Percentiles rank a stretch among this genome's conserved stretches.
Evolutionary conservation across 2,888 invertebrate genomes (phyloP).

Genomic region (Pandemis cinnamomeana): DNA sequence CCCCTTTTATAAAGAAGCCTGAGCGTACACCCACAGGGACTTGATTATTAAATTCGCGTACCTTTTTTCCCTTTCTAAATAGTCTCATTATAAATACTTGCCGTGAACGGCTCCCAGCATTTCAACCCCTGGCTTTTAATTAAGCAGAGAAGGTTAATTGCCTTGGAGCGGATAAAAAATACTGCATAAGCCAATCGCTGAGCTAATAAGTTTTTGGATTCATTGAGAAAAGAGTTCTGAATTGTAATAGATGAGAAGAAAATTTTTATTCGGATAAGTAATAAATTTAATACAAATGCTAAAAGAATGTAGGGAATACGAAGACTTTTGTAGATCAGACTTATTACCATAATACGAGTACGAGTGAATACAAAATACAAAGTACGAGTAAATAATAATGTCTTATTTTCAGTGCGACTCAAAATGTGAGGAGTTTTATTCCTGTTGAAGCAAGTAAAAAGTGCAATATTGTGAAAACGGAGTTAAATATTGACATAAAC

Average conservation of each 20-base stretch:
- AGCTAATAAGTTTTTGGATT: conserved; percentile 15
- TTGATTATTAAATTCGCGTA: conserved; percentile 22
- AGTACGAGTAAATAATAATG: too few relatives aligned
- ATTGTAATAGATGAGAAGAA: neutral
- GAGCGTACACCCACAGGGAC: neutral
- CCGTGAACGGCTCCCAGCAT: conserved; percentile 5
- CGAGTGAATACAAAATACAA: too few relatives aligned
- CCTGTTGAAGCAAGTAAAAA: too few relatives aligned
- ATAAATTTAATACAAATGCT: neutral
- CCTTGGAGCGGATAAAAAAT: conserved; percentile 20
- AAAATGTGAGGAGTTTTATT: too few relatives aligned
- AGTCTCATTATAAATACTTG: conserved; percentile 27
- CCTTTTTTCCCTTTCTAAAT: conserved; percentile 8
- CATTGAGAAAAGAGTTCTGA: neutral
- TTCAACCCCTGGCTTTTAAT: conserved; percentile 30
- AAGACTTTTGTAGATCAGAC: too few relatives aligned
- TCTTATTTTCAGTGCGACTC: too few relatives aligned
- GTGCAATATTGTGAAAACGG: too few relatives aligned
- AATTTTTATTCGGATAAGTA: neutral
- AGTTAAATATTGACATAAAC: too few relatives aligned
- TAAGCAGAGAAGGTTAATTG: conserved; percentile 23
- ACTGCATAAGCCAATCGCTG: conserved; percentile 11
- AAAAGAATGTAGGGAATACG: neutral
- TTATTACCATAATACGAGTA: too few relatives aligned
- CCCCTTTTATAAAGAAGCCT: conserved; percentile 7